Evolutionary conservation across 2,888 invertebrate genomes (phyloP), one percentile per base, ranked within the genome.

Genomic region (Sepioteuthis lessoniana): DNA sequence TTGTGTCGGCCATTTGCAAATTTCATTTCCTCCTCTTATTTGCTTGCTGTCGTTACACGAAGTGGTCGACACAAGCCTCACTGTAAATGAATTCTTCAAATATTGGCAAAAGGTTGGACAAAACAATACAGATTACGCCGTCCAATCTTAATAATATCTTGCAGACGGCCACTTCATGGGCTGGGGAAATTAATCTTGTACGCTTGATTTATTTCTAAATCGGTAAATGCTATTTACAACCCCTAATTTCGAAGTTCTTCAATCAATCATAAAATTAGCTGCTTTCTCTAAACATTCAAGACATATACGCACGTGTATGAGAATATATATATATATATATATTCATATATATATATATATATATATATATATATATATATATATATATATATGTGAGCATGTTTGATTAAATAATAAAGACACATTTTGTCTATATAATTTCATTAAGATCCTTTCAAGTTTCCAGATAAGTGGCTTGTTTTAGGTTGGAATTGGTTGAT

Each of bases 181-280:
- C 31, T 19, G 8, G n/a, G 31, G 3, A 76, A 76, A 76, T 76
- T 31, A 76, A 76, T 76, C n/a, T 76, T 76, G 31, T 76, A n/a
- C 76, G 76, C 76, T 76, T 76, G 76, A 76, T 76, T 76, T 76
- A 76, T 76, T 76, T 76, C 76, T 76, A 31, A 76, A 76, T 76
- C 76, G 76, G 76, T 76, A n/a, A 76, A 76, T 76, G 31, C 76
- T 76, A 76, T 76, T 76, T 76, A n/a, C 31, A 76, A 76, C 76
- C 76, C 76, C 13, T 76, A 31, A 76, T 76, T 60, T 76, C n/a
- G 31, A 76, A n/a, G 76, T n/a, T 4, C n/a, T 2, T 76, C 31
- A 76, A 76, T 76, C 76, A 76, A 76, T 76, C 76, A 76, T 76
- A 31, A 10, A 76, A 76, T 76, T 31, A 76, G n/a, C n/a, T 76